These are phyloP conservation scores for Channallabes apus DNA, from an alignment of 2,797 vertebrate genomes.

Conservation along the genomic window DNA sequence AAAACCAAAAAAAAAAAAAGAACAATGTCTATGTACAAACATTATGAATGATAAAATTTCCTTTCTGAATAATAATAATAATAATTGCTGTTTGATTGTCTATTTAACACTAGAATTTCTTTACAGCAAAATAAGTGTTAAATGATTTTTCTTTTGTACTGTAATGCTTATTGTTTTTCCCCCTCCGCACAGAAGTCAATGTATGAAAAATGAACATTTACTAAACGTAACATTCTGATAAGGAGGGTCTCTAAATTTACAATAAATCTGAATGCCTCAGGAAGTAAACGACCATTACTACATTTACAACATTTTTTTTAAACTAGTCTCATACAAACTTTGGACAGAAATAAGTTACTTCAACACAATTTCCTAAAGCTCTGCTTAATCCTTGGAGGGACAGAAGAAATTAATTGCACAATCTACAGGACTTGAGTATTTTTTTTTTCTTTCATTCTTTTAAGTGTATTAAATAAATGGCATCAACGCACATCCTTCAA, in stretches of 20 bases:
- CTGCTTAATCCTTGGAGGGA: slow-evolving; percentile 47
- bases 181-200: slow-evolving; percentile 29
- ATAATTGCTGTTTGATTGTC: slow-evolving; percentile 60
- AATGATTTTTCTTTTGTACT: slow-evolving; percentile 26
- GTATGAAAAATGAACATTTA: slow-evolving; percentile 19
- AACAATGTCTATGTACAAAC: slow-evolving; percentile 58
- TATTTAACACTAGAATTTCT: slow-evolving; percentile 53
- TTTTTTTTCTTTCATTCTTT: slow-evolving; percentile 36
- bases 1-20: slow-evolving; percentile 43
- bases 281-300: slow-evolving; percentile 49
- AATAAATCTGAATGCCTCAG: slow-evolving; percentile 41
- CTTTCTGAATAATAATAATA: slow-evolving; percentile 50
- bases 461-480: slow-evolving; percentile 46
- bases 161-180: slow-evolving; percentile 29
- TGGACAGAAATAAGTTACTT: slow-evolving; percentile 54
- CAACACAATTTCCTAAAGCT: slow-evolving; percentile 56
- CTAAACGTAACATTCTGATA: slow-evolving; percentile 41
- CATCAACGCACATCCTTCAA: slow-evolving; percentile 58
- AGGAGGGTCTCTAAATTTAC: slow-evolving; percentile 51
- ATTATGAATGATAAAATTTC: slow-evolving; percentile 59
- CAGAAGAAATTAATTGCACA: slow-evolving; percentile 55
- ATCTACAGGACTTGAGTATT: slow-evolving; percentile 49
- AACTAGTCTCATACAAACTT: slow-evolving; percentile 53
- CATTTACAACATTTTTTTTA: slow-evolving; percentile 39
- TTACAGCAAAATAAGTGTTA: slow-evolving; percentile 45